These are phyloP conservation scores for Daubentonia madagascariensis DNA, from an alignment of 2,113 vertebrate species.

Conservation along the genomic window DNA sequence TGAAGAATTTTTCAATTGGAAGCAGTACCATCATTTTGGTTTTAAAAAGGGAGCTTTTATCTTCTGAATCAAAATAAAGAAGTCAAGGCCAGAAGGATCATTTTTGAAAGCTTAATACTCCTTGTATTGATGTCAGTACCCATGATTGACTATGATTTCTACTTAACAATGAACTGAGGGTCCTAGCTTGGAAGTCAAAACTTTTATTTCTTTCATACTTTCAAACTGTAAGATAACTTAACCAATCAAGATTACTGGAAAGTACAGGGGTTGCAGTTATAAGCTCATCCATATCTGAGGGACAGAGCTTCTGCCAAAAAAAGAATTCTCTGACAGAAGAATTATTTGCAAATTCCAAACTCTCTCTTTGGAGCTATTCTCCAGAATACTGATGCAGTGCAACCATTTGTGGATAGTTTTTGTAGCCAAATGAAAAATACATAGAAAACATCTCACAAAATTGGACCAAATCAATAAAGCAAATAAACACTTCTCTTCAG, in stretches of 20 bases:
- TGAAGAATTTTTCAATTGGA: neutral
- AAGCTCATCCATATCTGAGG: neutral
- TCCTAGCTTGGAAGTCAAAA: neutral
- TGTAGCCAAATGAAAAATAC: conserved; percentile 61
- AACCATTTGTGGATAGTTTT: conserved; percentile 28
- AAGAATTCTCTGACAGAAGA: neutral
- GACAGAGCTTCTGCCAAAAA: neutral
- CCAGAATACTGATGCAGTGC: neutral
- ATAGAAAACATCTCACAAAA: conserved; percentile 68
- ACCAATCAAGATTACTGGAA: neutral
- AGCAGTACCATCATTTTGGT: conserved; percentile 33
- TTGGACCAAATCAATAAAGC: conserved; percentile 76
- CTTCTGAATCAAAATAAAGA: conserved; percentile 1
- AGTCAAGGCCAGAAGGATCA: neutral
- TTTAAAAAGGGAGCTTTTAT: conserved; percentile 4
- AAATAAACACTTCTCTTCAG: conserved; percentile 73
- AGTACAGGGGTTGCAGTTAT: neutral
- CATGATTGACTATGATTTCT: neutral
- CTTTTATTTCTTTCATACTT: neutral
- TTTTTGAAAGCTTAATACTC: neutral
- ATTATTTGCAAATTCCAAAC: neutral
- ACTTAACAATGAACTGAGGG: neutral
- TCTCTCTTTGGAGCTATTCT: neutral
- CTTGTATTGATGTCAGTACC: neutral
- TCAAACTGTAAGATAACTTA: neutral